These are phyloP conservation scores for Trissolcus brochymenae DNA, from an alignment of 2,888 invertebrate species.

Conservation along the genomic window DNA sequence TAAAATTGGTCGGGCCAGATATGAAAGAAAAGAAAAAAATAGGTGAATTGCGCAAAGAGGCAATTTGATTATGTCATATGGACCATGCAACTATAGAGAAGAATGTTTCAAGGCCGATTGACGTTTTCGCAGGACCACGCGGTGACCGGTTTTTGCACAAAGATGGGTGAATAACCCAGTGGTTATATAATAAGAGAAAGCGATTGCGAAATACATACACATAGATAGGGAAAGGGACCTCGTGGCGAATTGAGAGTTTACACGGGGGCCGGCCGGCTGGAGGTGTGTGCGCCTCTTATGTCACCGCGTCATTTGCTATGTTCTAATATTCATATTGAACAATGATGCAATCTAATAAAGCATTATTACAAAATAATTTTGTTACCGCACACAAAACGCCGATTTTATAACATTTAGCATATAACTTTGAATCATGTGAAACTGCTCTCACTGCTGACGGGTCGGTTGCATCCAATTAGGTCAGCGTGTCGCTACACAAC, in stretches of 20 bases:
- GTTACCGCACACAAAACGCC: constrained; percentile 29
- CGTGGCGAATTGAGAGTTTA: constrained; percentile 23
- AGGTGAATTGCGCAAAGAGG: neutral
- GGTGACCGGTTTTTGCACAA: constrained; percentile 29
- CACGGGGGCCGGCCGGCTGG: constrained; percentile 21
- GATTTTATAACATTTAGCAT: constrained; percentile 42
- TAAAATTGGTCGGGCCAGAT: neutral
- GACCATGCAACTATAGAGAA: constrained; percentile 13
- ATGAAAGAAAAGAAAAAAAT: neutral
- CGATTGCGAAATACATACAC: constrained; percentile 55
- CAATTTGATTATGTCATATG: constrained; percentile 33
- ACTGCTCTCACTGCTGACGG: constrained; percentile 3
- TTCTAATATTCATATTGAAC: constrained; percentile 55
- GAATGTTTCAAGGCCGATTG: constrained; percentile 53
- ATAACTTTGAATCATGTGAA: constrained; percentile 9
- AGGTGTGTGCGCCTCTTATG: constrained; percentile 46
- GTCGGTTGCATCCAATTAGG: constrained; percentile 23
- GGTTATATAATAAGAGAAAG: constrained; percentile 57
- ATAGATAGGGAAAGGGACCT: constrained; percentile 51
- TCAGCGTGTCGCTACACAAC: constrained; percentile 42
- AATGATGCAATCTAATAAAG: constrained; percentile 54
- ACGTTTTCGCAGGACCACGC: constrained; percentile 37
- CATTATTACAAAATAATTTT: constrained; percentile 43
- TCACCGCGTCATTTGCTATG: constrained; percentile 47
- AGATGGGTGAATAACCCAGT: constrained; percentile 57